These are phyloP conservation scores for Galendromus occidentalis DNA, from an alignment of 1,140 invertebrate genomes.

Conservation along the genomic window DNA sequence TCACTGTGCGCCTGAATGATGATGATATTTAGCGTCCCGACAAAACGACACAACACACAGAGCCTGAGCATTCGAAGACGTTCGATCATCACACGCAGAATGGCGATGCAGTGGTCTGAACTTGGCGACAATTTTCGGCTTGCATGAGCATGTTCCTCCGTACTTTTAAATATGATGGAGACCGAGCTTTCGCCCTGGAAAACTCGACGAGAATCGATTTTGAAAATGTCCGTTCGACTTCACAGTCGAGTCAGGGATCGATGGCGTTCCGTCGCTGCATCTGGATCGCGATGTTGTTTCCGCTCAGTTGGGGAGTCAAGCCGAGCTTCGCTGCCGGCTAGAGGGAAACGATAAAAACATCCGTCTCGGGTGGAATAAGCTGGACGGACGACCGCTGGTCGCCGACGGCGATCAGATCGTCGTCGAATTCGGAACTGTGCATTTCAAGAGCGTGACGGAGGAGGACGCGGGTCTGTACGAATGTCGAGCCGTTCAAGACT, in stretches of 20 bases:
- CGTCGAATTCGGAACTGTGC: constrained; percentile 37
- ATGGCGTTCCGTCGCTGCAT: constrained; percentile 18
- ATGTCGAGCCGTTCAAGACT: constrained; percentile 39
- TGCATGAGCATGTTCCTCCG: too few relatives aligned
- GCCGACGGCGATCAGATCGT: constrained; percentile 27
- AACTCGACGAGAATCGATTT: background rate
- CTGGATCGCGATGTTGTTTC: constrained; percentile 22
- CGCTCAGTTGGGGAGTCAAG: constrained; percentile 41
- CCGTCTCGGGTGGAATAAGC: constrained; percentile 39
- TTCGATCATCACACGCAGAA: too few relatives aligned
- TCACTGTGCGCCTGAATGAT: too few relatives aligned
- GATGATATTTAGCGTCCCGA: too few relatives aligned
- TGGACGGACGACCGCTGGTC: constrained; percentile 39
- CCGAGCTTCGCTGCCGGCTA: constrained; percentile 40
- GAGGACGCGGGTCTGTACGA: constrained; percentile 54
- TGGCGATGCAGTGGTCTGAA: too few relatives aligned
- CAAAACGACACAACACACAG: too few relatives aligned
- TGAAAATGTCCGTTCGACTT: too few relatives aligned
- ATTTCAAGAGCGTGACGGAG: constrained; percentile 38
- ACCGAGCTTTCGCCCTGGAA: constrained; percentile 17
- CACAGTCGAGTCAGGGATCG: constrained; percentile 14
- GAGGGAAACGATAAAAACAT: constrained; percentile 20
- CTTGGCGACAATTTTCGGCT: too few relatives aligned
- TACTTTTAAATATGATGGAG: too few relatives aligned
- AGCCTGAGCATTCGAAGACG: too few relatives aligned